A percentile compares a stretch with the other conserved stretches of the same genome.
Conservation (phyloP, 2,888 invertebrate genomes). For the Lamproptera curius region DNA sequence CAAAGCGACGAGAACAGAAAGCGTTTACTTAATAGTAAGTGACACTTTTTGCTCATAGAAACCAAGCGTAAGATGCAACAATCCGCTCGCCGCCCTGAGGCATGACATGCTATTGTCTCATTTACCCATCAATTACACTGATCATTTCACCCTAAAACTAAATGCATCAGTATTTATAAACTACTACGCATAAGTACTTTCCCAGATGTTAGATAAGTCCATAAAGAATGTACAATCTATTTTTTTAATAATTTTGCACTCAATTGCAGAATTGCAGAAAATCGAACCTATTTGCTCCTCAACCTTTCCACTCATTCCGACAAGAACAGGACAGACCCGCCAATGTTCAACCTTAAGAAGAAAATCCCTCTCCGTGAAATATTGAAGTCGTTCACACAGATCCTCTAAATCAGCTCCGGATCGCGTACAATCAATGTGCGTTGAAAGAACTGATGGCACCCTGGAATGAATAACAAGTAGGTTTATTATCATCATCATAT, state of each 20-base stretch:
- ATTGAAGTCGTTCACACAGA: constrained; percentile 68
- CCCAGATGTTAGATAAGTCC: too few species aligned
- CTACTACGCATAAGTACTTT: neutral
- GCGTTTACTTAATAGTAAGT: too few species aligned
- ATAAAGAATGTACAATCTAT: too few species aligned
- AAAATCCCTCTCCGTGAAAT: constrained; percentile 70
- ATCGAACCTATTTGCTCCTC: constrained; percentile 64
- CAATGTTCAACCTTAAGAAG: constrained; percentile 69
- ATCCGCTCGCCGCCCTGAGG: too few species aligned
- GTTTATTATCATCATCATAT: too few species aligned
- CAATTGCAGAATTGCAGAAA: constrained; percentile 72
- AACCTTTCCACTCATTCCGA: constrained; percentile 64
- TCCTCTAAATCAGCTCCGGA: constrained; percentile 59
- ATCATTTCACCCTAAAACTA: neutral
- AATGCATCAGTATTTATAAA: neutral
- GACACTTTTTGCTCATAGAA: too few species aligned
- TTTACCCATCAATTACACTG: too few species aligned
- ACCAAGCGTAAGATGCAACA: too few species aligned
- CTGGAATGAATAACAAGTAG: constrained; percentile 39
- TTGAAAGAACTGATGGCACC: constrained; percentile 67
- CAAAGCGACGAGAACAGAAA: too few species aligned
- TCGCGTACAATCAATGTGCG: constrained; percentile 64
- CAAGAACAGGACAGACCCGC: constrained; percentile 66
- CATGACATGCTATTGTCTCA: too few species aligned
- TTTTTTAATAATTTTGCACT: too few species aligned